These are phyloP conservation scores for Peromyscus aztecus DNA, from an alignment of 2,797 vertebrate genomes.

Conservation along the genomic window DNA sequence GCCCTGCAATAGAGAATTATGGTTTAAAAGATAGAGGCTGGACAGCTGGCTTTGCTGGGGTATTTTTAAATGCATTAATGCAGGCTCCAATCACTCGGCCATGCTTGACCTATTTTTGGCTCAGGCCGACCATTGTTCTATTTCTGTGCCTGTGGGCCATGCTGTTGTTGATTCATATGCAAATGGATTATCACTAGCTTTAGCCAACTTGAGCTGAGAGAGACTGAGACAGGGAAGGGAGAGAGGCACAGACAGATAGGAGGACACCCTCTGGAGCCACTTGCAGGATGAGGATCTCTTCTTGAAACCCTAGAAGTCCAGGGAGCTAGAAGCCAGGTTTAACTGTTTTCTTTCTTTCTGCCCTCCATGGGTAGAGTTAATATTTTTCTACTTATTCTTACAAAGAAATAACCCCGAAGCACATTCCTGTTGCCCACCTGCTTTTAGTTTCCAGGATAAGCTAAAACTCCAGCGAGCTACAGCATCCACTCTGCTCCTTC, in stretches of 20 bases:
- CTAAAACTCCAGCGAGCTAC: slow-evolving; percentile 70
- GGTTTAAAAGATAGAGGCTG: slow-evolving; percentile 91
- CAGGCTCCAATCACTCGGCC: slow-evolving; percentile 98
- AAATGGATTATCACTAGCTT: slow-evolving; percentile 95
- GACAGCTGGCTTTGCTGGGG: slow-evolving; percentile 99
- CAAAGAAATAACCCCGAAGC: slow-evolving; percentile 81
- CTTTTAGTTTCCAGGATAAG: slow-evolving; percentile 84
- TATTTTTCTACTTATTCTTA: slow-evolving; percentile 81
- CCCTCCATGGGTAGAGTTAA: slow-evolving; percentile 76
- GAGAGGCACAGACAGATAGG: slow-evolving; percentile 74
- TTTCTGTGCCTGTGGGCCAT: slow-evolving; percentile 99
- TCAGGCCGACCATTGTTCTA: slow-evolving; percentile 99
- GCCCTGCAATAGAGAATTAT: slow-evolving; percentile 83
- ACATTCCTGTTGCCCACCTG: slow-evolving; percentile 88
- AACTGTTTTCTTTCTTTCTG: slow-evolving; percentile 81
- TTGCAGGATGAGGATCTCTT: slow-evolving; percentile 84
- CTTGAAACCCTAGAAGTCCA: slow-evolving; percentile 77
- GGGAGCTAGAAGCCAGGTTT: slow-evolving; percentile 79
- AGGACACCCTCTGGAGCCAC: slow-evolving; percentile 83
- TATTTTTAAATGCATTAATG: slow-evolving; percentile 99
- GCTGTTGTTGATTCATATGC: slow-evolving; percentile 99
- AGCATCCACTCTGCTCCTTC: slow-evolving; percentile 62
- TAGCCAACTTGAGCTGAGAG: slow-evolving; percentile 89
- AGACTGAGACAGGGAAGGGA: slow-evolving; percentile 79
- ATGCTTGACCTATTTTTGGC: slow-evolving; percentile 99